Base-by-base conservation (phyloP, 2,113 vertebrate species). In the Nicator chloris region DNA sequence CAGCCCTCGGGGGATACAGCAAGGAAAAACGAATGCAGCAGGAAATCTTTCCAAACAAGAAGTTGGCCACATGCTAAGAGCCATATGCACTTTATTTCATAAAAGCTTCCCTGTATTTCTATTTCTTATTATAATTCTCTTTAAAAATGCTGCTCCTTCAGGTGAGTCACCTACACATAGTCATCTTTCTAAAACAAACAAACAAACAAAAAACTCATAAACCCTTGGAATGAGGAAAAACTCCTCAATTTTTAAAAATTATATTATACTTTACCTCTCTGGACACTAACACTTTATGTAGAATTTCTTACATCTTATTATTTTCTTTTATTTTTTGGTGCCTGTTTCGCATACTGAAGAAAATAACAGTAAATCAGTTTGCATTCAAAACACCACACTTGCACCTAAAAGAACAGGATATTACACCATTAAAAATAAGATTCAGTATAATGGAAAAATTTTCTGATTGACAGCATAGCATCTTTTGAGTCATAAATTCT, bases 401-500 rank as follows among this genome's bases (percentile, higher is more conserved):
- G 47, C 79, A 78, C 50, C 64, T 80, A 81, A 51, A 94, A 90
- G 68, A 60, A 63, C 40, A 78, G 68, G 60, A 66, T 85, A 81
- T 83, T 81, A 86, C n/a, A 81, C 65, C 45, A 60, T 83, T 73
- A 93, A 93, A 93, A 94, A 66, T 56, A 86, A 88, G 51, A 81
- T 68, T 81, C 47, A 15, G 26, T 51, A 45, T 40, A 75, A 89
- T 24, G n/a, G 73, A 79, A 89, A 84, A 71, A 75, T 24, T 57
- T 51, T 82, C 44, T 89, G 61, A 83, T 69, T 94, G 89, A 91
- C 53, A 95, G 76, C 27, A 13, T 18, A 87, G 61, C 44, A 76
- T 31, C 59, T 88, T 81, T 91, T 91, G 73, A 91, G 40, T 71
- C 68, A 95, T 40, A 86, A 91, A 95, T 87, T 91, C 81, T 71